These are phyloP conservation scores for Drosophila busckii DNA, from an alignment of 1,140 invertebrate genomes.

Conservation along the genomic window DNA sequence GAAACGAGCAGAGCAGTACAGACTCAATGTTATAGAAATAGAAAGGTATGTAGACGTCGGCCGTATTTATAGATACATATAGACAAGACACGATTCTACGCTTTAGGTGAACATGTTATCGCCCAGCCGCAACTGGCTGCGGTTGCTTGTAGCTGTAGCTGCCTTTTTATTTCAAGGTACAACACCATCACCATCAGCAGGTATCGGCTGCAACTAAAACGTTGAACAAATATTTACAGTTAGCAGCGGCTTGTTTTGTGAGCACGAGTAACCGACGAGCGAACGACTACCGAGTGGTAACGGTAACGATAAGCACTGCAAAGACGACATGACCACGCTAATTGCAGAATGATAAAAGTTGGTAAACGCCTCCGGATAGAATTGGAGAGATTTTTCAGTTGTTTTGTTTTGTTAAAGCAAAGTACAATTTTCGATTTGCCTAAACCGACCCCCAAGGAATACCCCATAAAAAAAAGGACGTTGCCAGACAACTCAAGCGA, in stretches of 20 bases:
- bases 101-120: conserved; percentile 25
- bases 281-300: conserved; percentile 30
- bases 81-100: conserved; percentile 25
- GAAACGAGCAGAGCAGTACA: not conserved
- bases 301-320: conserved; percentile 52
- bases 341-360: conserved; percentile 72
- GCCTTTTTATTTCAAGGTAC: conserved; percentile 42
- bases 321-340: conserved; percentile 66
- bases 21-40: conserved; percentile 20
- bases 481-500: conserved; percentile 54
- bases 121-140: not conserved
- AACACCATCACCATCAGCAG: no score
- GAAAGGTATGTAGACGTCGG: conserved; percentile 31
- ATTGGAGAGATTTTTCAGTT: no score
- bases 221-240: conserved; percentile 67
- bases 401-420: no score
- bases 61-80: conserved; percentile 46
- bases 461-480: conserved; percentile 28
- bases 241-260: conserved; percentile 38
- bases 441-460: conserved; percentile 70
- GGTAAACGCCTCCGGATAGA: conserved; percentile 37
- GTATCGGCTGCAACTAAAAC: conserved; percentile 66
- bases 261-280: conserved; percentile 33
- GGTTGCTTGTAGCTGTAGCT: conserved; percentile 2
- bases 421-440: conserved; percentile 68